Conservation (phyloP, 2,888 invertebrate genomes). For the Diachrysia chrysitis region DNA sequence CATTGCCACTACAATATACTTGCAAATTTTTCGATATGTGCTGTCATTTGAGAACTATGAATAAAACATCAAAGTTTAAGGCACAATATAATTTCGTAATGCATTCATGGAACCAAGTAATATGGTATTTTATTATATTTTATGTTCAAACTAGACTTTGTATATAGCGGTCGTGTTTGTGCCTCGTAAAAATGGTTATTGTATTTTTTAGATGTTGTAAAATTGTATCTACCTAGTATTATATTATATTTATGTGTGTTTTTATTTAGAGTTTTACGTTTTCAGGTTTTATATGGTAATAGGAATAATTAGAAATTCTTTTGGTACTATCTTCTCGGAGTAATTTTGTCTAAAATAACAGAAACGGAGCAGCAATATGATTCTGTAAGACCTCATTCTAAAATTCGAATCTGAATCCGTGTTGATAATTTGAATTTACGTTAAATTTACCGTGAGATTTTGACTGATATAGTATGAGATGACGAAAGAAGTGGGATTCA, state of each 20-base stretch:
- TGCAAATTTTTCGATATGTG: slow-evolving; percentile 65
- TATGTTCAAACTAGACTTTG: background rate
- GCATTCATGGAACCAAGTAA: slow-evolving; percentile 18
- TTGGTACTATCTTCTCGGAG: background rate
- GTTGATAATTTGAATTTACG: no score
- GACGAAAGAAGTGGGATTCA: no score
- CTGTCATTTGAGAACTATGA: slow-evolving; percentile 58
- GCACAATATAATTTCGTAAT: slow-evolving; percentile 29
- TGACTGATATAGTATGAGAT: no score
- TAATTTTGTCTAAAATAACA: no score
- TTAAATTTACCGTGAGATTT: no score
- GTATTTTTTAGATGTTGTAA: slow-evolving; percentile 7
- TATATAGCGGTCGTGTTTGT: background rate
- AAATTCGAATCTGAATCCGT: no score
- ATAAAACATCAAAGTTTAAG: slow-evolving; percentile 57
- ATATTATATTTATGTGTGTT: background rate
- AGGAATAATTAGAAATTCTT: background rate
- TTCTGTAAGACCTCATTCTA: no score
- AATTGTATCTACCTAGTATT: background rate
- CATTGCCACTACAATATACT: slow-evolving; percentile 60
- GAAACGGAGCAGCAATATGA: no score
- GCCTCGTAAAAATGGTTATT: background rate
- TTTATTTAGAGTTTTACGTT: background rate
- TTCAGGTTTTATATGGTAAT: background rate
- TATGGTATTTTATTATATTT: slow-evolving; percentile 12